phyloP scores from a whole-genome alignment of 92 coral and sea anemone species.

The Parazoanthus darwini region DNA sequence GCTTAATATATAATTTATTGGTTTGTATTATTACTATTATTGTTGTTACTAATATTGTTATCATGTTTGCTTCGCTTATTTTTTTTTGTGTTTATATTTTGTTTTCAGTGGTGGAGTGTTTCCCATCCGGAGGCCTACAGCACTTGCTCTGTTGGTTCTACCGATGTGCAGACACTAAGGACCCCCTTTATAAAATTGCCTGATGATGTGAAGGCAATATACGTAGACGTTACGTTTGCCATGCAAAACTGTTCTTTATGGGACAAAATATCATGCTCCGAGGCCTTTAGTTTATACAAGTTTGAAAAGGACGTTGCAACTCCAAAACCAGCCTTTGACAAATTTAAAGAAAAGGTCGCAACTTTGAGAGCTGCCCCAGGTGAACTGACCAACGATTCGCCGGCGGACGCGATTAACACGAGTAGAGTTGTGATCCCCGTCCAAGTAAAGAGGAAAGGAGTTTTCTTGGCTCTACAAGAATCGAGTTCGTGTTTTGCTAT shows the following conservation, averaged over 20 bases:
- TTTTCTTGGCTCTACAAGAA: slow-evolving; percentile 22
- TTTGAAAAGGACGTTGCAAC: neutral
- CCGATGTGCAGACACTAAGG: neutral
- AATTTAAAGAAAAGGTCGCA: slow-evolving; percentile 5
- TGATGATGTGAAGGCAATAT: neutral
- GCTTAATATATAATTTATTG: neutral
- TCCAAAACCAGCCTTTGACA: neutral
- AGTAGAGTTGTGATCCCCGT: slow-evolving; percentile 13
- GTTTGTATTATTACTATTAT: neutral
- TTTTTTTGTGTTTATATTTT: neutral
- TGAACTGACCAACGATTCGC: neutral
- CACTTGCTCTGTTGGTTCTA: neutral
- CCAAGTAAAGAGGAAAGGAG: neutral
- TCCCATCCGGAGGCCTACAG: slow-evolving; percentile 11
- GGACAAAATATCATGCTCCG: neutral
- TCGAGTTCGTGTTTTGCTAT: slow-evolving; percentile 19
- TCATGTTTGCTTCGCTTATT: too few species aligned
- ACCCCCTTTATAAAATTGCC: slow-evolving; percentile 16
- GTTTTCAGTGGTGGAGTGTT: neutral
- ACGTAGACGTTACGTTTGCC: slow-evolving; percentile 4
- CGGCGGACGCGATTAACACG: neutral
- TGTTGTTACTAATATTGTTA: too few species aligned
- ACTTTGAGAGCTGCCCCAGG: slow-evolving; percentile 23
- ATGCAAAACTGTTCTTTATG: slow-evolving; percentile 14
- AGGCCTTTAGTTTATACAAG: slow-evolving; percentile 6